Percentiles rank a stretch among this genome's conserved stretches.
Conservation (phyloP, 1,140 invertebrate genomes). For the Augochlora pura region DNA sequence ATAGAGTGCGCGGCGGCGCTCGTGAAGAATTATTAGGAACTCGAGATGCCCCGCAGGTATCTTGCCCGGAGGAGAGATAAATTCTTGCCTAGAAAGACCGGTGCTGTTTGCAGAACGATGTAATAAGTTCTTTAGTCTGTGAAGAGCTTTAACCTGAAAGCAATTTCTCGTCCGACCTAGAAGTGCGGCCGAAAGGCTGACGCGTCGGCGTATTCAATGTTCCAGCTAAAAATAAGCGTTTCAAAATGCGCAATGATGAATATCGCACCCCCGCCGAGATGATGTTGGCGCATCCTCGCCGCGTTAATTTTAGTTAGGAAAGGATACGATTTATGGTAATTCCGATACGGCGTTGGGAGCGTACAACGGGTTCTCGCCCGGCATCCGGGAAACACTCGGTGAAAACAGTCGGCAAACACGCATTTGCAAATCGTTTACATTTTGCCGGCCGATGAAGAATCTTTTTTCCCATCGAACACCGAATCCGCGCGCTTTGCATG, state of each 20-base stretch:
- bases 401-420: not conserved
- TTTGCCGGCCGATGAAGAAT: not conserved
- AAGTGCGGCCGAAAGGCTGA: slow-evolving; percentile 20
- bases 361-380: too few species aligned
- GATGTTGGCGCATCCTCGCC: not conserved
- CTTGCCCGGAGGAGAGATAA: slow-evolving; percentile 5
- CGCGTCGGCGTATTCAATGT: not conserved
- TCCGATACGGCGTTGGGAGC: not conserved
- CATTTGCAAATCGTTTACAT: not conserved
- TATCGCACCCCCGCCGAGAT: not conserved
- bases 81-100: slow-evolving; percentile 6
- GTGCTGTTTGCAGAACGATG: slow-evolving; percentile 23
- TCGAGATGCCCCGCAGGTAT: not conserved
- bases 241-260: not conserved
- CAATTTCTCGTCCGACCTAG: slow-evolving; percentile 30
- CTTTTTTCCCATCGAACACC: not conserved
- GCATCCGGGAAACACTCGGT: not conserved
- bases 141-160: slow-evolving; percentile 30
- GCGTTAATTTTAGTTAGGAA: not conserved
- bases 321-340: slow-evolving; percentile 1
- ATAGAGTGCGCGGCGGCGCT: not conserved
- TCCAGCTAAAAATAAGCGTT: slow-evolving; percentile 6
- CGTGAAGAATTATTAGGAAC: not conserved
- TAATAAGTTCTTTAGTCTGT: slow-evolving; percentile 32
- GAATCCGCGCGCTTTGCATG: slow-evolving; percentile 5